Percentiles rank a stretch among this genome's conserved stretches.
Evolutionary conservation across 2,797 vertebrate species (phyloP).

Genomic region (Pangasius macronema): DNA sequence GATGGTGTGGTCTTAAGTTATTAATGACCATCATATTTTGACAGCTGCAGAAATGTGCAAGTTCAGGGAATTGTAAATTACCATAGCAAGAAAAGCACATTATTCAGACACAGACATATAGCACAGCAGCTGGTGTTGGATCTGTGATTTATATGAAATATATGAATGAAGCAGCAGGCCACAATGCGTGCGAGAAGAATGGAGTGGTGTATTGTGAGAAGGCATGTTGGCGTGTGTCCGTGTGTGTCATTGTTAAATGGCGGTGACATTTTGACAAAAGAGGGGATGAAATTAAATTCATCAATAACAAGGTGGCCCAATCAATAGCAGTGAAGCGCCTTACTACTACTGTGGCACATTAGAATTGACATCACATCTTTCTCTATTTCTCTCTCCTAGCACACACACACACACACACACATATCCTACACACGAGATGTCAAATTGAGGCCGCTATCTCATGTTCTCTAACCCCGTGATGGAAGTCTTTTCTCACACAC

Average conservation of each 20-base stretch:
- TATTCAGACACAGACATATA: constrained; percentile 47
- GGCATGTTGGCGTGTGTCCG: constrained; percentile 26
- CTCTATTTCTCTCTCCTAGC: constrained; percentile 59
- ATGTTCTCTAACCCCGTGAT: neutral
- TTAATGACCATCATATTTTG: constrained; percentile 46
- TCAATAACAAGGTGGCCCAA: constrained; percentile 75
- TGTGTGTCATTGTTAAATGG: constrained; percentile 20
- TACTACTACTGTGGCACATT: constrained; percentile 68
- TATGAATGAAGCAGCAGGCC: constrained; percentile 38
- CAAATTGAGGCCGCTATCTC: constrained; percentile 20
- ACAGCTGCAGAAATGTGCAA: constrained; percentile 49
- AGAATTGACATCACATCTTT: constrained; percentile 67
- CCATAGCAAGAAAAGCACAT: constrained; percentile 47
- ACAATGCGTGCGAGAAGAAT: constrained; percentile 36
- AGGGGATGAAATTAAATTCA: constrained; percentile 79
- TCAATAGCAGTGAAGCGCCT: constrained; percentile 74
- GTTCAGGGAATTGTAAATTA: constrained; percentile 52
- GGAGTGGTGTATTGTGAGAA: constrained; percentile 27
- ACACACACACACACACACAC: constrained; percentile 50
- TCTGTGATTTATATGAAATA: constrained; percentile 53
- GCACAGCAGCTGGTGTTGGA: constrained; percentile 38
- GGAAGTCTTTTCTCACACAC: neutral
- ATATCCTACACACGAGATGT: constrained; percentile 36
- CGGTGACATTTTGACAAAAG: constrained; percentile 78
- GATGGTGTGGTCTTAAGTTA: constrained; percentile 41